Base-by-base conservation (phyloP, 2,797 vertebrate species). In the Brachymystax lenok region DNA sequence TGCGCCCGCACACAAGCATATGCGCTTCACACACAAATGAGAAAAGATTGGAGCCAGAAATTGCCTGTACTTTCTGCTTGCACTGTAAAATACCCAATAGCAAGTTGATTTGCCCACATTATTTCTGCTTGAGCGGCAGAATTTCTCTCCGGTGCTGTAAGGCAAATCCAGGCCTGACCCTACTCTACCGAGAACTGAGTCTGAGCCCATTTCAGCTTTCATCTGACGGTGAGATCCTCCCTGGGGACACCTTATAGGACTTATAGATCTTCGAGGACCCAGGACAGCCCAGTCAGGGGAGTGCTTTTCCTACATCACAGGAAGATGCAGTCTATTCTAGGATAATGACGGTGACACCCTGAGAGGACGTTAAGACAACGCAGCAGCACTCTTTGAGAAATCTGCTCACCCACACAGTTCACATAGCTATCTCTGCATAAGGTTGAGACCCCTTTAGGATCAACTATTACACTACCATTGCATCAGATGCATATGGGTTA, bases 41-140 rank as follows among this genome's bases (percentile, higher is more conserved):
- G 10, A 46, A 46, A 46, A 12, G 40, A 46, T 12, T 12, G 10
- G 21, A 63, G 59, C 21, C 59, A 63, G 10, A 24, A 24, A 63
- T 27, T 19, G 59, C 21, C 59, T 46, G 3, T 46, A 46, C 40
- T 46, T 46, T 46, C 40, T 3, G 68, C 67, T 75, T 72, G 82
- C 50, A 77, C 40, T 13, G 40, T 74, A 35, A 80, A 90, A 82
- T 77, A 71, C 69, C 50, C 46, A n/a, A 71, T 69, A 75, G 74
- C 8, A 30, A 73, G 63, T 64, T 78, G 74, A 69, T 83, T 86
- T 79, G 71, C 66, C 46, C 71, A 56, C 40, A 46, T 46, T 61
- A 12, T 77, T 79, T 86, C 76, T 81, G 86, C 85, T 82, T 73
- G 74, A 82, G 69, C 71, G 82, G 83, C 80, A 83, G 66, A 85